phyloP scores from a whole-genome alignment of 2,113 vertebrate genomes.

The Boleophthalmus pectinirostris region DNA sequence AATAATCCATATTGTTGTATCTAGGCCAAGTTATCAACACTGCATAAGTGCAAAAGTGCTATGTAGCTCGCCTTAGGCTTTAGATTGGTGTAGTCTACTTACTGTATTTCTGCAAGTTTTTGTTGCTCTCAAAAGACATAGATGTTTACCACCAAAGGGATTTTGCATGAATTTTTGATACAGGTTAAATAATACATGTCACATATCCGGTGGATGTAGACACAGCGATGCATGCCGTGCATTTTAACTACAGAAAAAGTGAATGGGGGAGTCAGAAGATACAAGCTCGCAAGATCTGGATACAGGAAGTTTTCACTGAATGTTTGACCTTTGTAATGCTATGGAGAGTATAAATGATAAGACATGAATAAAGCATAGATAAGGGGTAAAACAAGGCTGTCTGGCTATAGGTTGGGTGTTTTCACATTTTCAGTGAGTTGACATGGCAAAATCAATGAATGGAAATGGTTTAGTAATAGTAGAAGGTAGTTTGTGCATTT shows the following conservation, averaged over 20 bases:
- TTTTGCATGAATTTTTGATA: slow-evolving; percentile 64
- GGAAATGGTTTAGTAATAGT: background rate
- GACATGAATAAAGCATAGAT: background rate
- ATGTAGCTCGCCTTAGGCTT: slow-evolving; percentile 44
- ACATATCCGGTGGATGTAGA: slow-evolving; percentile 45
- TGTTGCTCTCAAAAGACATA: slow-evolving; percentile 42
- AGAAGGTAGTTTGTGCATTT: too few species aligned
- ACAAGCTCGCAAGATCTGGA: slow-evolving; percentile 16
- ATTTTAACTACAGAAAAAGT: slow-evolving; percentile 19
- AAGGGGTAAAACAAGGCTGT: background rate
- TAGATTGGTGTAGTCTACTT: slow-evolving; percentile 24
- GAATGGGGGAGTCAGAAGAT: slow-evolving; percentile 20
- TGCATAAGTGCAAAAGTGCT: slow-evolving; percentile 44
- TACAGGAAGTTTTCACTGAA: slow-evolving; percentile 7
- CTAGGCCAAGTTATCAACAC: slow-evolving; percentile 69
- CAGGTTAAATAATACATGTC: slow-evolving; percentile 62
- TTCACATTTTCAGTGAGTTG: background rate
- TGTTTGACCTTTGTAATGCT: slow-evolving; percentile 3
- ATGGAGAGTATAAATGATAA: background rate
- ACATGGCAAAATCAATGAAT: background rate
- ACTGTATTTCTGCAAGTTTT: slow-evolving; percentile 34
- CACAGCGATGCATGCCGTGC: slow-evolving; percentile 13
- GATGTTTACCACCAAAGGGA: slow-evolving; percentile 49
- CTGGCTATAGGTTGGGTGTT: slow-evolving; percentile 2
- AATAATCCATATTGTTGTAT: slow-evolving; percentile 71